phyloP scores from a whole-genome alignment of 2,888 invertebrate species.

The Camponotus fellah region DNA sequence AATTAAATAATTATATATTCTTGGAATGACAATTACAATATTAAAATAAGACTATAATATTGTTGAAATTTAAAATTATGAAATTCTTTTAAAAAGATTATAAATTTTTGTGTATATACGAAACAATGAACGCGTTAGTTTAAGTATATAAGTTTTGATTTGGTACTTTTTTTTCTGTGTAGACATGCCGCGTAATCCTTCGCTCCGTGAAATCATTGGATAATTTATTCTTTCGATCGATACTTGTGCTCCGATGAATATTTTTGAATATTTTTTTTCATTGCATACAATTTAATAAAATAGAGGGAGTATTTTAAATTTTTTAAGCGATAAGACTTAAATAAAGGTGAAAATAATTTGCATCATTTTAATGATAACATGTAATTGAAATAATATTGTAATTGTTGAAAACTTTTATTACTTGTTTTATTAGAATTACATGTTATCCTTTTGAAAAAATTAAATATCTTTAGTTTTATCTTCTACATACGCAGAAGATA shows the following conservation, averaged over 20 bases:
- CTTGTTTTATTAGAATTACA: background rate
- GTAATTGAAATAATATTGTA: background rate
- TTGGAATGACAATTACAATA: no score
- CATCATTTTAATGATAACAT: background rate
- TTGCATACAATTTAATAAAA: background rate
- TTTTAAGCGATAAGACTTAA: background rate
- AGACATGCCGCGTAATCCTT: no score
- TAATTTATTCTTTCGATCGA: background rate
- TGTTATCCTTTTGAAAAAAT: background rate
- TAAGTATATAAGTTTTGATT: no score
- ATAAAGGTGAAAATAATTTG: background rate
- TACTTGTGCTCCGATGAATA: background rate
- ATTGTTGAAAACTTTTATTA: background rate
- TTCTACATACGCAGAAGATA: background rate
- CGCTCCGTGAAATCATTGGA: no score
- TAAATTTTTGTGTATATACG: no score
- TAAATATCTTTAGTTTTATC: background rate
- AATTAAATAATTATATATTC: no score
- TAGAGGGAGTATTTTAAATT: background rate
- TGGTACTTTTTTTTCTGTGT: no score
- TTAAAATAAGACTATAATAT: no score
- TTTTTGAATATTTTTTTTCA: background rate
- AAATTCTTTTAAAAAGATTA: no score
- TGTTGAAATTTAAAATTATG: no score
- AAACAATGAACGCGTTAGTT: no score